phyloP scores from a whole-genome alignment of 2,113 vertebrate species.

The Rhinogobius similis region DNA sequence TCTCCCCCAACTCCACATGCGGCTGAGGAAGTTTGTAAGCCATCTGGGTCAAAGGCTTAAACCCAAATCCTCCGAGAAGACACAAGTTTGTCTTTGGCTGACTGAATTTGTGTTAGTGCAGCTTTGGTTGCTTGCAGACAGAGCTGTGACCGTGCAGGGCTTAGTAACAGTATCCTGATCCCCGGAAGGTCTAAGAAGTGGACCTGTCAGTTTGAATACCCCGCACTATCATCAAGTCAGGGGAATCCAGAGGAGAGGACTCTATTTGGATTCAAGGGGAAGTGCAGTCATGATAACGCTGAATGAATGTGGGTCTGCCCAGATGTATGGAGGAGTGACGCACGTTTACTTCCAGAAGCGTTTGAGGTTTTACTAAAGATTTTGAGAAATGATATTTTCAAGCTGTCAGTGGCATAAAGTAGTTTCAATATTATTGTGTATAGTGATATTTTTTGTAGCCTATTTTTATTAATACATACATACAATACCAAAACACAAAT shows the following conservation, averaged over 20 bases:
- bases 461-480: no score
- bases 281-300: neutral
- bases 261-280: neutral
- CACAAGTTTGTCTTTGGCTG: conserved; percentile 12
- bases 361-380: no score
- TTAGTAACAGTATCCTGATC: neutral
- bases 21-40: conserved; percentile 48
- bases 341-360: no score
- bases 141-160: neutral
- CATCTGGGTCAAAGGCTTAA: conserved; percentile 60
- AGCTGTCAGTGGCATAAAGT: no score
- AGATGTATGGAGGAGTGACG: neutral
- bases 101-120: conserved; percentile 5
- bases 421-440: no score
- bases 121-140: neutral
- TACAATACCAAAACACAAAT: no score
- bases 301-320: neutral
- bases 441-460: no score
- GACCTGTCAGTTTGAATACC: neutral
- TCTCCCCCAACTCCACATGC: conserved; percentile 47
- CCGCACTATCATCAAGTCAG: neutral
- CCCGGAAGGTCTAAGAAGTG: conserved; percentile 1
- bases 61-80: conserved; percentile 27
- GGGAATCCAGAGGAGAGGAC: neutral
- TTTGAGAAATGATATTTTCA: no score